Evolutionary conservation across 1,140 invertebrate genomes (phyloP), one percentile per base, ranked within the genome.

Genomic region (Papilio dardanus): DNA sequence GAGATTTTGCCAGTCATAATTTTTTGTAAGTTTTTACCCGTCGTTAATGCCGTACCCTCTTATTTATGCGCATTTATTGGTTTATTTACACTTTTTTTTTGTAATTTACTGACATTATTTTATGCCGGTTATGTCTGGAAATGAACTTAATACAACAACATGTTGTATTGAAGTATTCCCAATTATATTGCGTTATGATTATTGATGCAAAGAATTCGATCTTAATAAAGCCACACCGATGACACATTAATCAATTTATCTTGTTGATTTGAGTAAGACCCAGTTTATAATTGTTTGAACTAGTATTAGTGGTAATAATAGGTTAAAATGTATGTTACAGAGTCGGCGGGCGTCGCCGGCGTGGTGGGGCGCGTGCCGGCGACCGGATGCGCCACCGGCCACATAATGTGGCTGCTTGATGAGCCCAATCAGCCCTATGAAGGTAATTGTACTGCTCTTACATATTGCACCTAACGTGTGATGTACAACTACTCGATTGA

Each of bases 391-490:
- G 86, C 90, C 82, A 88, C 82, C 84, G 92, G 90, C 86, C 86
- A 92, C 90, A 92, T 91, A 88, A 94, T 94, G 93, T 94, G 93
- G 92, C 90, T 94, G 87, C 92, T 93, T 89, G 92, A 93, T 87
- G 92, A 93, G 88, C 93, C 92, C 82, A 93, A 93, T 87, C 92
- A 92, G 83, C 91, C 90, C 85, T 92, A 93, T 88, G 90, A 92
- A 93, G 92, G 92, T 93, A 83, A 89, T 78, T 79, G 46, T 76
- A 74, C 42, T 46, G 40, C 46, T 8, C 54, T 62, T 62, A 62
- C 3, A 24, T 14, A 62, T 28, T 19, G 50, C 24, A 62, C 21
- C 24, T 62, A 28, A 62, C 21, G 12, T 14, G 10, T 28, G 88
- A 77, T 78, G 33, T 76, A 77, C 67, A 42, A 30, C 24, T 67